A percentile compares a stretch with the other conserved stretches of the same genome.
These are phyloP conservation scores for Drosophila austrosaltans DNA, from an alignment of 2,888 invertebrate species.

Conservation along the genomic window DNA sequence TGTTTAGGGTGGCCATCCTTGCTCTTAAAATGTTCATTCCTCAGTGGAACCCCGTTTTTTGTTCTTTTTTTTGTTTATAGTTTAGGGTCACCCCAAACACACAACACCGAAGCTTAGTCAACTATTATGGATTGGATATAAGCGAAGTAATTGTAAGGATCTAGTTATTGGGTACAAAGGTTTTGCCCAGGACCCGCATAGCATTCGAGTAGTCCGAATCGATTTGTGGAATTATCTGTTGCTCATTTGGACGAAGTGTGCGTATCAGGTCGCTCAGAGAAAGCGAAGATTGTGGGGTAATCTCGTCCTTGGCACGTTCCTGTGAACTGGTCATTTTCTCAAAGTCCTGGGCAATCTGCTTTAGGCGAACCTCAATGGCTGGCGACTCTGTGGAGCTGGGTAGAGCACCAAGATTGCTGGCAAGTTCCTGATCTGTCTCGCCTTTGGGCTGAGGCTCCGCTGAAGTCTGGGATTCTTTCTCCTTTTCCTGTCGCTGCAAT, in stretches of 20 bases:
- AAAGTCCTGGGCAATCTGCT: constrained; percentile 82
- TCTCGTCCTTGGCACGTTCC: constrained; percentile 76
- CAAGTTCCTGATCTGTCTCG: constrained; percentile 44
- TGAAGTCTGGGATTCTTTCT: constrained; percentile 46
- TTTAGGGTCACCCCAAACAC: constrained; percentile 23
- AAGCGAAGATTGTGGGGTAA: constrained; percentile 82
- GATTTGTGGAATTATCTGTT: constrained; percentile 83
- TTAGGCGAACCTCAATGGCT: constrained; percentile 82
- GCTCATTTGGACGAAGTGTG: constrained; percentile 82
- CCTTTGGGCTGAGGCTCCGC: constrained; percentile 49
- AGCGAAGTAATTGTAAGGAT: constrained; percentile 14
- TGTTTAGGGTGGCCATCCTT: constrained; percentile 25
- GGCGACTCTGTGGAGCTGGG: constrained; percentile 74
- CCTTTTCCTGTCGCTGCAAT: constrained; percentile 23
- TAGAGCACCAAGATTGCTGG: constrained; percentile 12
- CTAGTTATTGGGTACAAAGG: constrained; percentile 65
- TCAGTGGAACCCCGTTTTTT: constrained; percentile 65
- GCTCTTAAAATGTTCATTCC: constrained; percentile 63
- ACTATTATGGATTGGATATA: constrained; percentile 18
- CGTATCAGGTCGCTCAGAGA: constrained; percentile 83
- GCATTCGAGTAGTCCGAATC: constrained; percentile 84
- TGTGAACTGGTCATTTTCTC: constrained; percentile 79
- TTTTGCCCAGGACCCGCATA: constrained; percentile 83
- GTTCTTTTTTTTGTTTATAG: background rate
- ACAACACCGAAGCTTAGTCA: constrained; percentile 37